Percentiles rank a stretch among this genome's conserved stretches.
phyloP scores from a whole-genome alignment of 2,888 invertebrate genomes.

The Salpingus planirostris region DNA sequence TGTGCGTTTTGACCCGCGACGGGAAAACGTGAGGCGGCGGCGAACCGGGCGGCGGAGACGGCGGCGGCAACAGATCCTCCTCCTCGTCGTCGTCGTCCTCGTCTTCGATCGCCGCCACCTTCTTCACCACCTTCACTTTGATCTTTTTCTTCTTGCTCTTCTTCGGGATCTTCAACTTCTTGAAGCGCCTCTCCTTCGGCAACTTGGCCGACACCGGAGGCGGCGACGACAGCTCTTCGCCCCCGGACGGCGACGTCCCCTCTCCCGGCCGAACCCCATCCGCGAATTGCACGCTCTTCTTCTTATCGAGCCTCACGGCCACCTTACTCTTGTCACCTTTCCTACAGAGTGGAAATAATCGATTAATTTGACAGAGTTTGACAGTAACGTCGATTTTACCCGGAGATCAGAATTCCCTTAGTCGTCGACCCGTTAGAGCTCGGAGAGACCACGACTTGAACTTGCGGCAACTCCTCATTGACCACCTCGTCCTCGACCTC shows the following conservation, averaged over 20 bases:
- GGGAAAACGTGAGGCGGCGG: slow-evolving; percentile 50
- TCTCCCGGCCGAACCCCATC: slow-evolving; percentile 53
- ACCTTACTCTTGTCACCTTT: no score
- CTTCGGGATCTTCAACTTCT: slow-evolving; percentile 44
- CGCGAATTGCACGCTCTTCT: slow-evolving; percentile 51
- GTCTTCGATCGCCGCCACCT: slow-evolving; percentile 14
- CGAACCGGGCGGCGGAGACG: slow-evolving; percentile 52
- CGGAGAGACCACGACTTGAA: not conserved
- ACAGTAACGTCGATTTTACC: no score
- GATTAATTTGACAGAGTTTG: no score
- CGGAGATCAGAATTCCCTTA: slow-evolving; percentile 49
- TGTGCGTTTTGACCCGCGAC: slow-evolving; percentile 34
- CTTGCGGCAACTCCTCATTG: slow-evolving; percentile 8
- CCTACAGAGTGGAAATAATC: not conserved
- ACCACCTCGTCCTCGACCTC: slow-evolving; percentile 18
- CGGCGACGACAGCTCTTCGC: slow-evolving; percentile 53
- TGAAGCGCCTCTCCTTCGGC: slow-evolving; percentile 45
- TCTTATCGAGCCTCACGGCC: slow-evolving; percentile 12
- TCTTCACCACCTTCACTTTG: slow-evolving; percentile 36
- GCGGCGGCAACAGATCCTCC: slow-evolving; percentile 48
- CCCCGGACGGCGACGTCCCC: slow-evolving; percentile 49
- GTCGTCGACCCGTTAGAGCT: slow-evolving; percentile 22
- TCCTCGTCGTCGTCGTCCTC: slow-evolving; percentile 43
- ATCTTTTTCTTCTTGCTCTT: slow-evolving; percentile 48
- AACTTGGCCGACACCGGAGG: slow-evolving; percentile 46